These are phyloP conservation scores for Cyclura pinguis DNA, from an alignment of 2,797 vertebrate genomes.

Conservation along the genomic window DNA sequence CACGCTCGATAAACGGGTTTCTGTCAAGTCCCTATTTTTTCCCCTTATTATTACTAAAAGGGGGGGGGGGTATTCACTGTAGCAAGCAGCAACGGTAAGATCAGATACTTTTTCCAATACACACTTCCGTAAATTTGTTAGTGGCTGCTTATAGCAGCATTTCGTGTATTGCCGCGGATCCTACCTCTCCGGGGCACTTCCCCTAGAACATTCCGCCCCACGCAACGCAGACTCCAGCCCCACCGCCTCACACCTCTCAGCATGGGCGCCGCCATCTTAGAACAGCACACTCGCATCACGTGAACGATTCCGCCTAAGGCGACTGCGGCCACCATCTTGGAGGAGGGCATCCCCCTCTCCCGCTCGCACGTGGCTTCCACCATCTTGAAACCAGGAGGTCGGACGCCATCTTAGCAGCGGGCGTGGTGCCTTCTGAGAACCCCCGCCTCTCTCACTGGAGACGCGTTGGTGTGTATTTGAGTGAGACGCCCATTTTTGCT, in stretches of 20 bases:
- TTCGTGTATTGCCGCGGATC: too few species aligned
- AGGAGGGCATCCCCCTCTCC: neutral
- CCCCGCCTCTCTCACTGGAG: neutral
- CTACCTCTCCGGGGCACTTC: slow-evolving; percentile 40
- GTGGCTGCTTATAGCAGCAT: neutral
- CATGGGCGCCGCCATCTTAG: slow-evolving; percentile 64
- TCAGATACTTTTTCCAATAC: neutral
- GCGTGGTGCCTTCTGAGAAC: neutral
- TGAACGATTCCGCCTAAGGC: neutral
- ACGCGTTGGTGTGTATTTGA: neutral
- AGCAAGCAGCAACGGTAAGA: neutral
- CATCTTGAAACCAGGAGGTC: neutral
- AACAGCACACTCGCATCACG: neutral
- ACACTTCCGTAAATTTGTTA: too few species aligned
- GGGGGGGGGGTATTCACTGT: too few species aligned
- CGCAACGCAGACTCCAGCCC: neutral
- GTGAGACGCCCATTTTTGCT: neutral
- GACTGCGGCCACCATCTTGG: neutral
- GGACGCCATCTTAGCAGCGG: slow-evolving; percentile 10
- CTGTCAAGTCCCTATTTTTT: too few species aligned
- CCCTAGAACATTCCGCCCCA: neutral
- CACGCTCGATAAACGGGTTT: too few species aligned
- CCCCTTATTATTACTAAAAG: too few species aligned
- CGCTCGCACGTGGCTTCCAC: neutral
- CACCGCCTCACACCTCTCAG: slow-evolving; percentile 12